Percentiles rank a stretch among this genome's conserved stretches.
These are phyloP conservation scores for Spheniscus mendiculus DNA, from an alignment of 2,113 vertebrate species.

Conservation along the genomic window DNA sequence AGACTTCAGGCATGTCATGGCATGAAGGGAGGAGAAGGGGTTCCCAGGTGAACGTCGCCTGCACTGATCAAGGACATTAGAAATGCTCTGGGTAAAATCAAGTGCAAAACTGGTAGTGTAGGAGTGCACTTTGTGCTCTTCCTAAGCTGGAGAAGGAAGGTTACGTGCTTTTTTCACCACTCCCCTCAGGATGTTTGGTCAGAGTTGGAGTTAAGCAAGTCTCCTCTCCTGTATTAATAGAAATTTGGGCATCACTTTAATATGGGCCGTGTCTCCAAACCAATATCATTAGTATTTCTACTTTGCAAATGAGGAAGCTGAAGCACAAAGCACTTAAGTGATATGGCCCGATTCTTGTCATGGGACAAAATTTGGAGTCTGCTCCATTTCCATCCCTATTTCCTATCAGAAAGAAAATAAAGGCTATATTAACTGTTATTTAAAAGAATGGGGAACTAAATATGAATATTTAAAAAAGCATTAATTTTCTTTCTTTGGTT, in stretches of 20 bases:
- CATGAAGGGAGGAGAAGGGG: background rate
- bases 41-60: background rate
- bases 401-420: background rate
- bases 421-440: background rate
- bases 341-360: rapidly evolving
- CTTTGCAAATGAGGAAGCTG: background rate
- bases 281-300: background rate
- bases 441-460: background rate
- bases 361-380: background rate
- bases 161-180: rapidly evolving
- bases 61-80: background rate
- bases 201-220: background rate
- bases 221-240: background rate
- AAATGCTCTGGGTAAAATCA: background rate
- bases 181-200: background rate
- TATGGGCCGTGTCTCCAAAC: rapidly evolving
- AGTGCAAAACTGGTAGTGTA: background rate
- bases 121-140: background rate
- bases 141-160: background rate
- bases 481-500: background rate
- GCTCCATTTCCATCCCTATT: background rate
- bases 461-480: background rate
- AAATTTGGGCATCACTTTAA: background rate
- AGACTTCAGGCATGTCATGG: background rate
- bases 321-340: background rate